phyloP scores from a whole-genome alignment of 2,888 invertebrate genomes.

The Emmelina monodactyla region DNA sequence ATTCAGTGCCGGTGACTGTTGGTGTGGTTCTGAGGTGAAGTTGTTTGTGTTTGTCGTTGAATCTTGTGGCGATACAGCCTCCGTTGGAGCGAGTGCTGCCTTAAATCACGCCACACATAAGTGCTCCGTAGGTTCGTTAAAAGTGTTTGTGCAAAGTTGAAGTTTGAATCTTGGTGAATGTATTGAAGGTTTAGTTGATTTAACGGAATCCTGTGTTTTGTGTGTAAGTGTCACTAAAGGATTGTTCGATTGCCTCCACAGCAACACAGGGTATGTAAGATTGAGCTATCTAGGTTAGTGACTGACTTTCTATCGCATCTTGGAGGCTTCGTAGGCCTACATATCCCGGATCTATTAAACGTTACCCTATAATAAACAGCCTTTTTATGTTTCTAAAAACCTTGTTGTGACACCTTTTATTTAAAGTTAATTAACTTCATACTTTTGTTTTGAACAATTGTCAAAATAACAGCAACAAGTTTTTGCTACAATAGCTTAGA shows the following conservation, averaged over 20 bases:
- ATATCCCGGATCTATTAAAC: not conserved
- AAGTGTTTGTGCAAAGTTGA: slow-evolving; percentile 54
- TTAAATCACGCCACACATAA: slow-evolving; percentile 54
- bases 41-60: slow-evolving; percentile 22
- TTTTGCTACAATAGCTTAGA: too few relatives aligned
- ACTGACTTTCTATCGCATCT: slow-evolving; percentile 9
- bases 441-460: too few relatives aligned
- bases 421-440: too few relatives aligned
- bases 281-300: slow-evolving; percentile 1
- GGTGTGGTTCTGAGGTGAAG: slow-evolving; percentile 24
- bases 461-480: too few relatives aligned
- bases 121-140: slow-evolving; percentile 51
- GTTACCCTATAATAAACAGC: too few relatives aligned
- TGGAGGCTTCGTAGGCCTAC: not conserved
- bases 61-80: slow-evolving; percentile 33
- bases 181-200: slow-evolving; percentile 32
- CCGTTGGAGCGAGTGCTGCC: slow-evolving; percentile 44
- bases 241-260: slow-evolving; percentile 39
- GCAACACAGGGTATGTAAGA: slow-evolving; percentile 45
- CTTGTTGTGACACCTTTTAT: too few relatives aligned
- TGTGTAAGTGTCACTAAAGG: slow-evolving; percentile 39
- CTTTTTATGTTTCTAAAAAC: too few relatives aligned
- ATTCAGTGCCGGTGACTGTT: slow-evolving; percentile 29
- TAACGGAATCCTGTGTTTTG: slow-evolving; percentile 18
- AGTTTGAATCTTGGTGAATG: slow-evolving; percentile 49